Evolutionary conservation across 2,797 vertebrate genomes (phyloP).

Genomic region (Molossus alvarezi): DNA sequence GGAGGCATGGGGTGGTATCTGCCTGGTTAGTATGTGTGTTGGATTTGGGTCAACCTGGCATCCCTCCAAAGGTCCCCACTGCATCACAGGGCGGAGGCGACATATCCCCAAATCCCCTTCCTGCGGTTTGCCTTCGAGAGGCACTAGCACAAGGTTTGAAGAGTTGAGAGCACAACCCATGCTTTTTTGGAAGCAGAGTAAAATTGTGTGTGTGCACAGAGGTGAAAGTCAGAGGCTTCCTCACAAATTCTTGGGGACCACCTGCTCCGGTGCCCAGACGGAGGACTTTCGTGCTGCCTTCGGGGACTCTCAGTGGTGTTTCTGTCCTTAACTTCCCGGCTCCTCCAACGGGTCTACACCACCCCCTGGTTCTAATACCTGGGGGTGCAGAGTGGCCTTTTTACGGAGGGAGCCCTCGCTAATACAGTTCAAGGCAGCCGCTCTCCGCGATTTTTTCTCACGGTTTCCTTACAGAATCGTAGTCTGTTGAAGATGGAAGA

Average conservation of each 20-base stretch:
- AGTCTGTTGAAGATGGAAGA: background rate
- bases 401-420: background rate
- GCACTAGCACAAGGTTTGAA: background rate
- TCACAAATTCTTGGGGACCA: background rate
- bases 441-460: background rate
- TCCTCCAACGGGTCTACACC: background rate
- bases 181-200: too few relatives aligned
- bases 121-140: background rate
- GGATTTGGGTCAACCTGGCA: background rate
- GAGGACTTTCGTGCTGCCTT: background rate
- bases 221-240: background rate
- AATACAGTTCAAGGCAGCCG: background rate
- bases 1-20: background rate
- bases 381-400: background rate
- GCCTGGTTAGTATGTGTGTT: background rate
- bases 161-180: background rate
- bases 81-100: background rate
- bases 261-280: background rate
- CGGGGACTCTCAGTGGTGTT: background rate
- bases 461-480: background rate
- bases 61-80: background rate
- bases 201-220: accelerated
- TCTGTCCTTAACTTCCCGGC: background rate
- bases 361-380: background rate
- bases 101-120: background rate